Percentiles rank a stretch among this genome's conserved stretches.
phyloP scores from a whole-genome alignment of 2,113 vertebrate genomes.

The Campylorhamphus procurvoides region DNA sequence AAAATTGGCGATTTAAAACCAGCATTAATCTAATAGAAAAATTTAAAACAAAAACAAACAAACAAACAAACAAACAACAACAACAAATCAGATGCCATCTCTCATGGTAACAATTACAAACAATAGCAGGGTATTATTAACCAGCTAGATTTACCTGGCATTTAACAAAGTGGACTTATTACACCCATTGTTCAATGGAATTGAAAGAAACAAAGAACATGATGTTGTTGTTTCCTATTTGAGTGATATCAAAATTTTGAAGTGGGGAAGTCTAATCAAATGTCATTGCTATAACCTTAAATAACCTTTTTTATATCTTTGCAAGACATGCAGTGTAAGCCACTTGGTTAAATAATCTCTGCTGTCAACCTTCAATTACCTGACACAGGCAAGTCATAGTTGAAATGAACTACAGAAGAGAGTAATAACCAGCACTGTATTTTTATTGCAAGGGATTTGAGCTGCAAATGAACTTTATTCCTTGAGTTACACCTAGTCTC shows the following conservation, averaged over 20 bases:
- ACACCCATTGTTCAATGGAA: background rate
- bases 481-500: slow-evolving; percentile 1
- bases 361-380: background rate
- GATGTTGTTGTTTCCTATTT: background rate
- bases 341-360: background rate
- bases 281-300: background rate
- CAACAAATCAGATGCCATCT: background rate
- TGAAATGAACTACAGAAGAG: slow-evolving; percentile 15
- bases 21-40: background rate
- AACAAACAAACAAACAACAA: background rate
- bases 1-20: slow-evolving; percentile 34
- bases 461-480: background rate
- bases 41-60: background rate
- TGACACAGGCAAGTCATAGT: background rate
- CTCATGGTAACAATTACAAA: background rate
- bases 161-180: background rate
- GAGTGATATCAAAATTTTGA: background rate
- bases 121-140: background rate
- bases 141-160: background rate
- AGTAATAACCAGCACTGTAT: background rate
- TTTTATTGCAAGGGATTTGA: slow-evolving; percentile 34
- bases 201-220: background rate
- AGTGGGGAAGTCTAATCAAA: background rate
- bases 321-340: background rate
- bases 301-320: background rate